Evolutionary conservation across 2,888 invertebrate genomes (phyloP), one percentile per base, ranked within the genome.

Genomic region (Drosophila recens): DNA sequence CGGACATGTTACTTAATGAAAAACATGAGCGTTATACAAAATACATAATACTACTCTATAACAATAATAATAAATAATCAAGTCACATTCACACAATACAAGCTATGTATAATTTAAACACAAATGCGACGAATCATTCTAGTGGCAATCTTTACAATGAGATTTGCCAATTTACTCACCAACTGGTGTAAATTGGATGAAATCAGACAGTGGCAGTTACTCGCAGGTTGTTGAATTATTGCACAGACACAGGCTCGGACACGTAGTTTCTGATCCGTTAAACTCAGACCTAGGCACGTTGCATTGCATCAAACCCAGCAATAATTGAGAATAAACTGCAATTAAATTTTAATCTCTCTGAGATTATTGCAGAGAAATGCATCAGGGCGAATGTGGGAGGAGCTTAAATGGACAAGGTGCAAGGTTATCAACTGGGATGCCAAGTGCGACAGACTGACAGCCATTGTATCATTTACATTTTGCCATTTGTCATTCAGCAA

Each of bases 1-100:
- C 58, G 77, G 58, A 75, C 63, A 72, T 75, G 75, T 85, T 86
- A 75, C 88, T 79, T 74, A 85, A 87, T 85, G 76, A 69, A 65
- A 52, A 38, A 23, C 45, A 62, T 76, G 61, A 66, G 42, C 56
- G 33, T 48, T 17, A 30, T 59, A 78, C 56, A 53, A 27, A 40
- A 65, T 56, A 54, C 59, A 56, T 73, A 70, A 36, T 36, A n/a
- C 13, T 33, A 56, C 30, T 15, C 23, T 59, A 34, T 61, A 46
- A 34, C 51, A 46, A 57, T 36, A 43, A 56, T 56, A 72, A 72
- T 59, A 63, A 72, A 67, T 52, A 64, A 67, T 46, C 58, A 51
- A 63, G 57, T 48, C 58, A 53, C 42, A 68, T 20, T 36, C 34
- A 36, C 36, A 68, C 33, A 68, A 46, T 57, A 17, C n/a, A 57